These are phyloP conservation scores for Zosterops pallidus DNA, from an alignment of 2,113 vertebrate species.

Conservation along the genomic window DNA sequence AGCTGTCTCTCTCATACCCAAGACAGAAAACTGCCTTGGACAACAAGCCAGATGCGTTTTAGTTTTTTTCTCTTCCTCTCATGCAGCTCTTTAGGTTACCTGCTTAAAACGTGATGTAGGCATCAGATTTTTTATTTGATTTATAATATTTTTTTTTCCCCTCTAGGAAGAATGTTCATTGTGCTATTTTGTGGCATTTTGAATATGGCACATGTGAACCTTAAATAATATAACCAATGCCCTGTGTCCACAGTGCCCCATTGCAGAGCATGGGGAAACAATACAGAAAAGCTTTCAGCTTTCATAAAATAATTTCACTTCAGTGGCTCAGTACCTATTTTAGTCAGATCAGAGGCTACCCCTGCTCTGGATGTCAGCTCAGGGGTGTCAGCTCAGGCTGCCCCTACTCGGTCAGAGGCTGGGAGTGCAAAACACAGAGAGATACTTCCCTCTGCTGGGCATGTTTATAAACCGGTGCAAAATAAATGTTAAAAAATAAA, in stretches of 20 bases:
- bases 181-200: neutral
- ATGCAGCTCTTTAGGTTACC: neutral
- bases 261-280: neutral
- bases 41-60: neutral
- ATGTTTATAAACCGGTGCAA: neutral
- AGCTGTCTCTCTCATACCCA: neutral
- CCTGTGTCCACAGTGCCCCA: neutral
- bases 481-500: neutral
- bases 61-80: neutral
- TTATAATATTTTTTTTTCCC: neutral
- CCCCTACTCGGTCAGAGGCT: neutral
- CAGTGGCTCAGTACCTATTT: neutral
- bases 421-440: neutral
- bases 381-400: neutral
- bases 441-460: slow-evolving; percentile 55
- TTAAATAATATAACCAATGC: neutral
- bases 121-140: neutral
- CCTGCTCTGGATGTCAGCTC: neutral
- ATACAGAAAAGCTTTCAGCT: fast-evolving
- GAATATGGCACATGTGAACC: neutral
- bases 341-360: neutral
- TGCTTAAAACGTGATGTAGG: neutral
- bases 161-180: neutral
- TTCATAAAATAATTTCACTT: neutral
- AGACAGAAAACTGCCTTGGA: neutral